A percentile compares a stretch with the other conserved stretches of the same genome.
These are phyloP conservation scores for Cotesia chilonis DNA, from an alignment of 1,140 invertebrate species.

Conservation along the genomic window DNA sequence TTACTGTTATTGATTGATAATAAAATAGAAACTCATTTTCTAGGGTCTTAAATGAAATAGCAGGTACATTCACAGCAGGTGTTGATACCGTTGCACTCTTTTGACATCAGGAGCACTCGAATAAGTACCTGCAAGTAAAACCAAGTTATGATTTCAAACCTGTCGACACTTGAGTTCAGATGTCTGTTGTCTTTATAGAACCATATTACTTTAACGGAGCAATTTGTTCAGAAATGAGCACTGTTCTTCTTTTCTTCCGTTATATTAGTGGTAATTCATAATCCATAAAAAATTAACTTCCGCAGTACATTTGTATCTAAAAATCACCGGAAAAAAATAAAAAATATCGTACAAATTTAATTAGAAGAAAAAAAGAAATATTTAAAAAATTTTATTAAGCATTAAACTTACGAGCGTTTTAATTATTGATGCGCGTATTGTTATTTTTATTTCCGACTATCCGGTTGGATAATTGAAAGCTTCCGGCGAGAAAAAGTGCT, in stretches of 20 bases:
- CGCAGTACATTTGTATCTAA: no score
- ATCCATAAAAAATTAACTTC: no score
- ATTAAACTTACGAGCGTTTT: no score
- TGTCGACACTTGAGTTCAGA: conserved; percentile 26
- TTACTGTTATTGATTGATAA: no score
- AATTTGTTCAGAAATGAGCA: conserved; percentile 51
- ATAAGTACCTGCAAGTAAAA: no score
- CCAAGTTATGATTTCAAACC: not conserved
- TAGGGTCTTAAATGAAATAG: not conserved
- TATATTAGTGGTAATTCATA: no score
- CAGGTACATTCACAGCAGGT: conserved; percentile 25
- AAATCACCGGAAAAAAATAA: conserved; percentile 3
- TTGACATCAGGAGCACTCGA: conserved; percentile 14
- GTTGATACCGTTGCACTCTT: conserved; percentile 8
- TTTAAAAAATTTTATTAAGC: not conserved
- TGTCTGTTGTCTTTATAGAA: conserved; percentile 46
- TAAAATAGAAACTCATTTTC: not conserved
- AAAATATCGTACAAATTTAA: not conserved
- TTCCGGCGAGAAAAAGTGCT: conserved; percentile 18
- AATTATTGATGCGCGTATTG: conserved; percentile 5
- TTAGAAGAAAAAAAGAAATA: no score
- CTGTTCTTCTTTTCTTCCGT: conserved; percentile 36
- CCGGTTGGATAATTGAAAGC: conserved; percentile 24
- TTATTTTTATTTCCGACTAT: conserved; percentile 8
- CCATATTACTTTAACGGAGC: conserved; percentile 45